These are phyloP conservation scores for Sceloporus tristichus DNA, from an alignment of 2,113 vertebrate genomes.

Conservation along the genomic window DNA sequence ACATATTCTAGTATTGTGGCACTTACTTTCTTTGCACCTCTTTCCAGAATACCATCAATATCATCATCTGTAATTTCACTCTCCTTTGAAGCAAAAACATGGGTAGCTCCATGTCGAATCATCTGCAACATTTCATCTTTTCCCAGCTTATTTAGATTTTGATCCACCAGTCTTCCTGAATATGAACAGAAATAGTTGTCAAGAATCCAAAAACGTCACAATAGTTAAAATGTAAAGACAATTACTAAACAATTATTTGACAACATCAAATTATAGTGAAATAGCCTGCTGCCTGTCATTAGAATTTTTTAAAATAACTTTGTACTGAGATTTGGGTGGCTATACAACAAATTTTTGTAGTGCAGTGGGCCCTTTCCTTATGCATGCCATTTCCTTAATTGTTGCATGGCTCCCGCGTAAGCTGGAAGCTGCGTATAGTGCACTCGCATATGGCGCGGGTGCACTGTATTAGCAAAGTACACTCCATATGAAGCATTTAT, in stretches of 20 bases:
- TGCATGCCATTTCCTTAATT: too few species aligned
- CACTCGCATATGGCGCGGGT: too few species aligned
- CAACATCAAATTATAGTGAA: not conserved
- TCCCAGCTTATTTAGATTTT: conserved; percentile 95
- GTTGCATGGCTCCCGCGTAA: too few species aligned
- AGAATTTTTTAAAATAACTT: not conserved
- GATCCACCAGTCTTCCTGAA: conserved; percentile 94
- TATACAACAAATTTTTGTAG: not conserved
- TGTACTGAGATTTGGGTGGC: not conserved
- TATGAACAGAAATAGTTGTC: not conserved
- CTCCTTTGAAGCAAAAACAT: conserved; percentile 97
- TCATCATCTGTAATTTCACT: conserved; percentile 99
- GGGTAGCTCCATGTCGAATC: conserved; percentile 96
- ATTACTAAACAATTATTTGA: not conserved
- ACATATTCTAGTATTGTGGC: not conserved
- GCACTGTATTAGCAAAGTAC: not conserved
- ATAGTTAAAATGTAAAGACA: not conserved
- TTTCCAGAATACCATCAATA: conserved; percentile 94
- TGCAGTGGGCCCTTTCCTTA: too few species aligned
- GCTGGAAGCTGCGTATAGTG: too few species aligned
- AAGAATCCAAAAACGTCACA: not conserved
- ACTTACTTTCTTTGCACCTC: conserved; percentile 92
- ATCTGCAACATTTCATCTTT: conserved; percentile 99
- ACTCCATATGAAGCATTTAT: not conserved
- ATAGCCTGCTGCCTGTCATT: not conserved